Evolutionary conservation across 1,140 invertebrate genomes (phyloP).

Genomic region (Drosophila erecta): DNA sequence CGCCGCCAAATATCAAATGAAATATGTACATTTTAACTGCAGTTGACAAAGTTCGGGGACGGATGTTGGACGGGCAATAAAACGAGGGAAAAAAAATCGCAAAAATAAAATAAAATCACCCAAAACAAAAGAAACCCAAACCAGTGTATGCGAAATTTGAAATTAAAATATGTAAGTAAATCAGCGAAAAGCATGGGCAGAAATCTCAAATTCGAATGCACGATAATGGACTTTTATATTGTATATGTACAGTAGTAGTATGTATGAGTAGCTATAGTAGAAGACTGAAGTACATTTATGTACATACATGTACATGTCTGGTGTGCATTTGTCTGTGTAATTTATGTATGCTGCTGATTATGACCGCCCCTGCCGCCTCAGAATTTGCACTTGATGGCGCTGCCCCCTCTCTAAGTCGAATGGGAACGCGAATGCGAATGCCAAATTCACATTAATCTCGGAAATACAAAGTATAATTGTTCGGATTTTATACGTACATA

Average conservation of each 20-base stretch:
- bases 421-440: neutral
- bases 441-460: constrained; percentile 22
- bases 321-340: constrained; percentile 60
- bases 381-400: constrained; percentile 21
- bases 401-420: constrained; percentile 30
- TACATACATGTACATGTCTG: constrained; percentile 20
- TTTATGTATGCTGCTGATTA: constrained; percentile 69
- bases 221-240: constrained; percentile 43
- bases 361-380: constrained; percentile 18
- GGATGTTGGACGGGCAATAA: constrained; percentile 43
- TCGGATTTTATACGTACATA: constrained; percentile 20
- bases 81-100: neutral
- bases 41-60: constrained; percentile 45
- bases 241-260: constrained; percentile 1
- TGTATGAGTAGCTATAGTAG: too few species aligned
- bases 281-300: neutral
- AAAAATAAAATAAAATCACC: constrained; percentile 15
- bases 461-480: constrained; percentile 33
- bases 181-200: constrained; percentile 42
- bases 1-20: constrained; percentile 20
- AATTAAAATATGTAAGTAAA: constrained; percentile 57
- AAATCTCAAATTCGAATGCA: constrained; percentile 55
- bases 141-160: constrained; percentile 21
- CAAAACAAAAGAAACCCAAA: neutral
- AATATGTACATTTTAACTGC: constrained; percentile 29